phyloP scores from a whole-genome alignment of 2,888 invertebrate species.

The Ctena decussata region DNA sequence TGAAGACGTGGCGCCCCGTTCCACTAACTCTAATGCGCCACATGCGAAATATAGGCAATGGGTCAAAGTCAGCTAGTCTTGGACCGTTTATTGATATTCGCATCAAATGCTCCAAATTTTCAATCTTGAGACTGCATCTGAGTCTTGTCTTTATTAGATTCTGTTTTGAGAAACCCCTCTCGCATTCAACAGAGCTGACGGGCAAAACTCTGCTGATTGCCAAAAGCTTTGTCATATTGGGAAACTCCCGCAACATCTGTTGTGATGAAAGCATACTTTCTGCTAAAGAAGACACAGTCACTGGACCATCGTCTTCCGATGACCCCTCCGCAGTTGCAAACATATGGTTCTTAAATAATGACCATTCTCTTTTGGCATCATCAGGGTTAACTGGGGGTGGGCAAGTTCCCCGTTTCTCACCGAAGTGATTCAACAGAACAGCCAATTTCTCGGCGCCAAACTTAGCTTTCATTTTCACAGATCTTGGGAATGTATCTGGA shows the following conservation, averaged over 20 bases:
- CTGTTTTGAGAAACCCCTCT: constrained; percentile 36
- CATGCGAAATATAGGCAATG: background rate
- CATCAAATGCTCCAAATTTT: constrained; percentile 24
- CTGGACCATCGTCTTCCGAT: background rate
- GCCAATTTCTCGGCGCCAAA: constrained; percentile 24
- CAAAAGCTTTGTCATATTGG: constrained; percentile 23
- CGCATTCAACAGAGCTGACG: constrained; percentile 30
- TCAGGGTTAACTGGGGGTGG: constrained; percentile 26
- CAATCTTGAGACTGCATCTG: background rate
- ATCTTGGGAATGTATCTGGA: constrained; percentile 22
- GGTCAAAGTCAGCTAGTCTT: constrained; percentile 17
- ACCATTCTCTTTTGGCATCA: constrained; percentile 24
- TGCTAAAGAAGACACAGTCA: constrained; percentile 22
- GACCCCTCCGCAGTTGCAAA: constrained; percentile 6
- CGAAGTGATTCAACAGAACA: constrained; percentile 20
- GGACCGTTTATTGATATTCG: constrained; percentile 27
- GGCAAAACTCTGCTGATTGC: constrained; percentile 33
- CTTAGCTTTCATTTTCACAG: constrained; percentile 22
- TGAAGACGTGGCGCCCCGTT: no score
- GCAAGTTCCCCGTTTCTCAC: constrained; percentile 24
- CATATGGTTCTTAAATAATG: constrained; percentile 40
- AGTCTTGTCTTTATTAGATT: constrained; percentile 41
- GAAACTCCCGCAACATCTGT: background rate
- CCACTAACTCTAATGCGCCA: background rate
- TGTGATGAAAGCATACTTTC: constrained; percentile 20